Conservation (phyloP, 2,888 invertebrate species). For the Andrena praecox region DNA sequence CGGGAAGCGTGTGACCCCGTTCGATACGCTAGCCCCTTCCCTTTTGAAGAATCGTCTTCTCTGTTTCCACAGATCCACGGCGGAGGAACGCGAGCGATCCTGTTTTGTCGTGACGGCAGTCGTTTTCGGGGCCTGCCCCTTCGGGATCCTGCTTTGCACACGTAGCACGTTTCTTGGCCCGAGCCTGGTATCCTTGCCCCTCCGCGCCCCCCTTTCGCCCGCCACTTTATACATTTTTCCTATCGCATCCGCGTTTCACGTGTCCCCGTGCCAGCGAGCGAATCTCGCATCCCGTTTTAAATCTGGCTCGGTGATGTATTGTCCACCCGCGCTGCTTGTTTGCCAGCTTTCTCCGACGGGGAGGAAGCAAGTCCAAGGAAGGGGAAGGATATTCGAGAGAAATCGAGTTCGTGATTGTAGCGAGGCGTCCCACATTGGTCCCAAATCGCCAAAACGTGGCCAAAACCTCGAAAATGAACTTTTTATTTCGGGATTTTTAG, state of each 20-base stretch:
- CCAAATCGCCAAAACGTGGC: too few species aligned
- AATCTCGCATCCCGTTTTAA: slow-evolving; percentile 66
- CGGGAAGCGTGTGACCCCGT: slow-evolving; percentile 23
- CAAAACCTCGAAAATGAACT: too few species aligned
- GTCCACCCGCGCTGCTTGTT: slow-evolving; percentile 47
- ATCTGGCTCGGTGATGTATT: slow-evolving; percentile 69
- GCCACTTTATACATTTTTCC: slow-evolving; percentile 73
- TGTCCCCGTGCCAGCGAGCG: slow-evolving; percentile 60
- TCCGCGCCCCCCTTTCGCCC: not conserved
- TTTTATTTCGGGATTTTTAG: too few species aligned
- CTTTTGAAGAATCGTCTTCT: slow-evolving; percentile 49
- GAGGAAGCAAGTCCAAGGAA: slow-evolving; percentile 9
- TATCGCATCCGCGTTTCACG: slow-evolving; percentile 68
- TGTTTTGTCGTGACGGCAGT: slow-evolving; percentile 67
- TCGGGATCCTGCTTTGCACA: slow-evolving; percentile 67
- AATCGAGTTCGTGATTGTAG: not conserved
- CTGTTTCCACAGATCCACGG: slow-evolving; percentile 39
- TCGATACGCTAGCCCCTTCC: slow-evolving; percentile 30
- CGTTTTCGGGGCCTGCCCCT: slow-evolving; percentile 66
- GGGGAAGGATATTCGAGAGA: not conserved
- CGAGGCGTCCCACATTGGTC: too few species aligned
- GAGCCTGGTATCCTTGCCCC: slow-evolving; percentile 1
- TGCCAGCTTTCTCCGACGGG: not conserved
- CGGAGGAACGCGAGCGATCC: slow-evolving; percentile 57
- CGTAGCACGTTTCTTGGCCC: slow-evolving; percentile 68